Conservation (phyloP, 2,113 vertebrate genomes). For the Colaptes auratus region DNA sequence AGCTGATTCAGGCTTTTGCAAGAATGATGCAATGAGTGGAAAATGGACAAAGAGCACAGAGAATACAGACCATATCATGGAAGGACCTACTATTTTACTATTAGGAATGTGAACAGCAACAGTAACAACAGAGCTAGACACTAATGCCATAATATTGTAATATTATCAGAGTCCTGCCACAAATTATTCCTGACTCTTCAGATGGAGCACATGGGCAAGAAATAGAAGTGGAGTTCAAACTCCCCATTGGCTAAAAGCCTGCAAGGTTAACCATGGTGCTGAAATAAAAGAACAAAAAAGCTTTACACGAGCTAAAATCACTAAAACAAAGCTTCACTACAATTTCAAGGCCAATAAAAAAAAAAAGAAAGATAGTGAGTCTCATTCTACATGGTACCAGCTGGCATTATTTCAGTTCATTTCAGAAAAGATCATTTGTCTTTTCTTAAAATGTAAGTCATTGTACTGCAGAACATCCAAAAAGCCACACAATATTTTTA, state of each 20-base stretch:
- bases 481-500: not conserved
- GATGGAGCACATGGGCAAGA: not conserved
- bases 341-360: not conserved
- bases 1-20: not conserved
- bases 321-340: constrained; percentile 44
- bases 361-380: not conserved
- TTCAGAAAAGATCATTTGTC: constrained; percentile 33
- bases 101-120: not conserved
- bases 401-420: constrained; percentile 35
- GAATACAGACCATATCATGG: not conserved
- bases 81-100: not conserved
- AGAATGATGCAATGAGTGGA: not conserved
- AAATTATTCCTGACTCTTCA: not conserved
- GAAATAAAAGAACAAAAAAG: constrained; percentile 26
- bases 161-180: not conserved
- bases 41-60: not conserved
- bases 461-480: constrained; percentile 4
- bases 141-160: not conserved
- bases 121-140: not conserved
- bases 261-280: not conserved
- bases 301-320: not conserved
- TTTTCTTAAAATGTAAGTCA: not conserved
- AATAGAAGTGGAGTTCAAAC: not conserved
- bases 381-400: constrained; percentile 42
- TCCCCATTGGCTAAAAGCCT: not conserved